Evolutionary conservation across 2,888 invertebrate genomes (phyloP), one percentile per base, ranked within the genome.

Genomic region (Ecliptopera silaceata): DNA sequence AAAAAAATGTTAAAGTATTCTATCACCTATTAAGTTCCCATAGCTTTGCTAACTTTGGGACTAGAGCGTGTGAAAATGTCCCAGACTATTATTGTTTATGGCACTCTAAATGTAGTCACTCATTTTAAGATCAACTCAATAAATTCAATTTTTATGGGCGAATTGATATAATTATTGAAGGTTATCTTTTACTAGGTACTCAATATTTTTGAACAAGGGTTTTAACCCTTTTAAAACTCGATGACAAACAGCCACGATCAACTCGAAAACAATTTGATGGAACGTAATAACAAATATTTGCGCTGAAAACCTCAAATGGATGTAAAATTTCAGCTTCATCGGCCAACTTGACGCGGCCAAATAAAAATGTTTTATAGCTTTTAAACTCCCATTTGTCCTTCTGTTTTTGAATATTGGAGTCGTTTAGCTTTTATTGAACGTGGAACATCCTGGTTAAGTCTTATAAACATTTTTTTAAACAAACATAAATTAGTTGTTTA

Each of bases 361-460:
- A 80, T 75, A 81, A 77, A 79, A 75, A 67, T 77, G 75, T 77
- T 80, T 77, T 75, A 79, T 77, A 71, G 70, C 70, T 72, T 77
- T 72, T 64, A 76, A 69, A 73, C 62, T 74, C 63, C 68, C 66
- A 72, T 77, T 76, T 74, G 70, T 69, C 68, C 64, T 63, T 64
- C 67, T 71, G 63, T 69, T 68, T 59, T 54, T 52, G 56, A 62
- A 67, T 74, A 72, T 72, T 71, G 68, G 57, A 68, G 70, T 49
- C 60, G 60, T 68, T 69, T 66, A 62, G 64, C 53, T 43, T 65
- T 45, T 44, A 57, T 57, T 57, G 48, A 46, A 42, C 42, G 42
- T 17, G 26, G 32, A 52, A 15, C 11, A 13, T 36, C 15, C 26
- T 22, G 22, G n/a, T 15, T 42, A 41, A 18, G n/a, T 22, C 26